These are phyloP conservation scores for Drosophila aldrichi DNA, from an alignment of 2,888 invertebrate species.

Conservation along the genomic window DNA sequence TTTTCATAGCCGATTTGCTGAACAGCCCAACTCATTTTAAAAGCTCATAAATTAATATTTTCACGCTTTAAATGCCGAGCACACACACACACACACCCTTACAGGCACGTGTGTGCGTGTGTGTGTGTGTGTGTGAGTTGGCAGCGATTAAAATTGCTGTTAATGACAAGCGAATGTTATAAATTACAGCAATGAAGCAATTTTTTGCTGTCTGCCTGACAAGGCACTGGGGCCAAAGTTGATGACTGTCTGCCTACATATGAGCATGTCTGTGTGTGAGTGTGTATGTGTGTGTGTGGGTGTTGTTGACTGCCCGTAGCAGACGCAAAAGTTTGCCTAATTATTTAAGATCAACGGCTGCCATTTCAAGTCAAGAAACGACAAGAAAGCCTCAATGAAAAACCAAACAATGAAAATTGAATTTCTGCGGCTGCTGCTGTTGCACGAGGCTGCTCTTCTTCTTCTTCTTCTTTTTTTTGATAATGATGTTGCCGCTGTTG, in stretches of 20 bases:
- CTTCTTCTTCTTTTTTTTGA: slow-evolving; percentile 22
- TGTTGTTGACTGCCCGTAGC: slow-evolving; percentile 57
- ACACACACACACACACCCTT: slow-evolving; percentile 41
- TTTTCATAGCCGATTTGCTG: slow-evolving; percentile 62
- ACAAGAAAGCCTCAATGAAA: slow-evolving; percentile 48
- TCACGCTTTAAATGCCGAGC: slow-evolving; percentile 73
- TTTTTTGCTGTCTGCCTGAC: slow-evolving; percentile 59
- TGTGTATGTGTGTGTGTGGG: slow-evolving; percentile 14
- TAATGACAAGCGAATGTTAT: slow-evolving; percentile 83
- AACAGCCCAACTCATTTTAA: slow-evolving; percentile 60
- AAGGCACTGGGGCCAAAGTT: slow-evolving; percentile 42
- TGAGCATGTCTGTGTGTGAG: neutral
- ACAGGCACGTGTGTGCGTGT: too few species aligned
- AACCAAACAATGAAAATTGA: slow-evolving; percentile 79
- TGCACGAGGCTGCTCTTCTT: neutral
- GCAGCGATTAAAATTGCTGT: slow-evolving; percentile 77
- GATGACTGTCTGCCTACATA: slow-evolving; percentile 37
- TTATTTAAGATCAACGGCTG: slow-evolving; percentile 79
- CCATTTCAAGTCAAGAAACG: slow-evolving; percentile 66
- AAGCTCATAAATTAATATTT: slow-evolving; percentile 76
- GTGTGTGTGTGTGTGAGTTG: slow-evolving; percentile 37
- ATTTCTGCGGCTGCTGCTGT: slow-evolving; percentile 11
- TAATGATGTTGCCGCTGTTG: slow-evolving; percentile 51
- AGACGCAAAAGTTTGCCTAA: slow-evolving; percentile 72
- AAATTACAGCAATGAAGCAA: slow-evolving; percentile 81